Percentiles rank a stretch among this genome's conserved stretches.
phyloP scores from a whole-genome alignment of 2,888 invertebrate genomes.

The Philonicus albiceps region DNA sequence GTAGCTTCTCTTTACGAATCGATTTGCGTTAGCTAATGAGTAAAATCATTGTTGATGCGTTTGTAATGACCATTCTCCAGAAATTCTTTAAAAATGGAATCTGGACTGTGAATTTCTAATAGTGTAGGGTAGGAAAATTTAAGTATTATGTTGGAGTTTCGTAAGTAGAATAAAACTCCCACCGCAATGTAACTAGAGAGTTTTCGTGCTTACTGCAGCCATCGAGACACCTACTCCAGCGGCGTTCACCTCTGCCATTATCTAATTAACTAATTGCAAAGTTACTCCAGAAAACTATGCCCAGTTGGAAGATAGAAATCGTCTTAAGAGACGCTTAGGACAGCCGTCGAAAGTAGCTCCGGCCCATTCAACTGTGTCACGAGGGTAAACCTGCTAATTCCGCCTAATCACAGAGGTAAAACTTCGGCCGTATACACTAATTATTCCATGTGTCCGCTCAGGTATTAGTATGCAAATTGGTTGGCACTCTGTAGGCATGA shows the following conservation, averaged over 20 bases:
- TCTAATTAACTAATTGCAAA: background rate
- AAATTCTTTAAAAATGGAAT: too few species aligned
- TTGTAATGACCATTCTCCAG: too few species aligned
- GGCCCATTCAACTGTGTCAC: background rate
- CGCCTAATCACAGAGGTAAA: background rate
- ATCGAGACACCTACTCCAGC: background rate
- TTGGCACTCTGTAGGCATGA: background rate
- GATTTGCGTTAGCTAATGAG: too few species aligned
- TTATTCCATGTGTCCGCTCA: background rate
- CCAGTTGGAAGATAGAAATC: background rate
- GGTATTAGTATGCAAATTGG: slow-evolving; percentile 18
- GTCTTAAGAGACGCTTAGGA: background rate
- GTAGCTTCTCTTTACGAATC: too few species aligned
- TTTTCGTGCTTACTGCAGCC: background rate
- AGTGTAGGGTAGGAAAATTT: too few species aligned
- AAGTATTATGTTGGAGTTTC: too few species aligned
- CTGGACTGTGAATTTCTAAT: too few species aligned
- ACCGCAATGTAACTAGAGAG: background rate
- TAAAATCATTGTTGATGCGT: too few species aligned
- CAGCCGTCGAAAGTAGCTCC: background rate
- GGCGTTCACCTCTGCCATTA: background rate
- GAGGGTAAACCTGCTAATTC: slow-evolving; percentile 19
- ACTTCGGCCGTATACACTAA: background rate
- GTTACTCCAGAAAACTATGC: background rate
- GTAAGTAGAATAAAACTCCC: background rate